A percentile compares a stretch with the other conserved stretches of the same genome.
Evolutionary conservation across 1,140 invertebrate genomes (phyloP).

Genomic region (Galleria mellonella): DNA sequence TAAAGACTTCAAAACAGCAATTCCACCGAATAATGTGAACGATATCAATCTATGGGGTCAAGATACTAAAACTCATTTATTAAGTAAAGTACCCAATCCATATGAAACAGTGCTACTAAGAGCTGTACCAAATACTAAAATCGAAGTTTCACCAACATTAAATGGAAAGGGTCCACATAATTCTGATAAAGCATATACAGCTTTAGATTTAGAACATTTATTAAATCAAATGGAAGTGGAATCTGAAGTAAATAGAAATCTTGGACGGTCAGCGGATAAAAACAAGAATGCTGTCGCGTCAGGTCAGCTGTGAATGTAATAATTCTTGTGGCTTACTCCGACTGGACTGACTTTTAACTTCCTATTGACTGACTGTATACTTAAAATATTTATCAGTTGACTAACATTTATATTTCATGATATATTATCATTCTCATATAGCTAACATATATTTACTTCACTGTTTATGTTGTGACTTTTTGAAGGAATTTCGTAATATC

Average conservation of each 20-base stretch:
- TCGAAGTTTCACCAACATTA: slow-evolving; percentile 16
- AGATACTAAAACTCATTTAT: slow-evolving; percentile 27
- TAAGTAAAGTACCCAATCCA: slow-evolving; percentile 45
- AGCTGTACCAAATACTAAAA: slow-evolving; percentile 27
- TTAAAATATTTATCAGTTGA: background rate
- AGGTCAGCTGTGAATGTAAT: slow-evolving; percentile 56
- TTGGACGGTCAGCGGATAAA: slow-evolving; percentile 60
- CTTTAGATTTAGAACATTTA: slow-evolving; percentile 53
- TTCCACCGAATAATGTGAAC: slow-evolving; percentile 12
- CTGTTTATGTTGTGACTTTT: too few relatives aligned
- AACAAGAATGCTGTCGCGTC: slow-evolving; percentile 28
- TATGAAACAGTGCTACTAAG: slow-evolving; percentile 49
- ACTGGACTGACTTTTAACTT: slow-evolving; percentile 4
- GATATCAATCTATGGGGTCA: slow-evolving; percentile 11
- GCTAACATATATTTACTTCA: too few relatives aligned
- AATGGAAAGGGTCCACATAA: slow-evolving; percentile 19
- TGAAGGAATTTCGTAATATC: too few relatives aligned
- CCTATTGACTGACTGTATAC: slow-evolving; percentile 4
- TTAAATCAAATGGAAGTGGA: slow-evolving; percentile 60
- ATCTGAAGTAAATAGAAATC: slow-evolving; percentile 59
- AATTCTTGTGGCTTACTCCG: slow-evolving; percentile 6
- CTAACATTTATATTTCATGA: slow-evolving; percentile 1
- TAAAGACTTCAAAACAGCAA: slow-evolving; percentile 27
- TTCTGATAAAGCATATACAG: slow-evolving; percentile 37
- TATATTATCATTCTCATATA: background rate